Evolutionary conservation across 2,797 vertebrate genomes (phyloP).

Genomic region (Merluccius polli): DNA sequence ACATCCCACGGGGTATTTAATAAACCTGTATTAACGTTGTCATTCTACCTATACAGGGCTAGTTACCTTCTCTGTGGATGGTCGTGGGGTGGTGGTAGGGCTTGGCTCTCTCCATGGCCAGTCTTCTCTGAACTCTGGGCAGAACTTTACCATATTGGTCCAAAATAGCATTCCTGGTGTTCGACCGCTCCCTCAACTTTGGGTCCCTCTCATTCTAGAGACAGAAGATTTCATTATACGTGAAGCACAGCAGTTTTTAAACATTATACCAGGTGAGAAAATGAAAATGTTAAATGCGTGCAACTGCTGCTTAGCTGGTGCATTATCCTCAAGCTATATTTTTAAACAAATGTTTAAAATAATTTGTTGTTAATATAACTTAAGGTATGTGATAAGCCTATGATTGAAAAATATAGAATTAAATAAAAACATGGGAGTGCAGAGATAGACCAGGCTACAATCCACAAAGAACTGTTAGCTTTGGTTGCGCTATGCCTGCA

Average conservation of each 20-base stretch:
- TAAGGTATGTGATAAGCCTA: too few relatives aligned
- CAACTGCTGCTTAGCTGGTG: too few relatives aligned
- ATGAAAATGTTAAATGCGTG: not conserved
- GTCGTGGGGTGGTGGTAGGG: slow-evolving; percentile 79
- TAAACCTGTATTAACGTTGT: too few relatives aligned
- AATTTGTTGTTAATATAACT: too few relatives aligned
- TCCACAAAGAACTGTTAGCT: not conserved
- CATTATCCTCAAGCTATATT: not conserved
- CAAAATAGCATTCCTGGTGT: slow-evolving; percentile 84
- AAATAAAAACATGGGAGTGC: too few relatives aligned
- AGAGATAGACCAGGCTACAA: not conserved
- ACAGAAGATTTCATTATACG: not conserved
- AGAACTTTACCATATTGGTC: slow-evolving; percentile 88
- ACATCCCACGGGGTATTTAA: not conserved
- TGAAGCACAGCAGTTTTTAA: too few relatives aligned
- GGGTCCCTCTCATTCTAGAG: slow-evolving; percentile 83
- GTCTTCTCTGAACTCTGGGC: slow-evolving; percentile 85
- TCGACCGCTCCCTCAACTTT: slow-evolving; percentile 80
- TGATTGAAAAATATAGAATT: not conserved
- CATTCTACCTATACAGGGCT: not conserved
- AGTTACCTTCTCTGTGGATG: slow-evolving; percentile 80
- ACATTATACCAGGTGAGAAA: too few relatives aligned
- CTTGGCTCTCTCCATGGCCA: slow-evolving; percentile 82
- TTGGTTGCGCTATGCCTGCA: not conserved
- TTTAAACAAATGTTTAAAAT: not conserved